These are phyloP conservation scores for Pyrocephalus nanus DNA, from an alignment of 2,797 vertebrate species.

Conservation along the genomic window DNA sequence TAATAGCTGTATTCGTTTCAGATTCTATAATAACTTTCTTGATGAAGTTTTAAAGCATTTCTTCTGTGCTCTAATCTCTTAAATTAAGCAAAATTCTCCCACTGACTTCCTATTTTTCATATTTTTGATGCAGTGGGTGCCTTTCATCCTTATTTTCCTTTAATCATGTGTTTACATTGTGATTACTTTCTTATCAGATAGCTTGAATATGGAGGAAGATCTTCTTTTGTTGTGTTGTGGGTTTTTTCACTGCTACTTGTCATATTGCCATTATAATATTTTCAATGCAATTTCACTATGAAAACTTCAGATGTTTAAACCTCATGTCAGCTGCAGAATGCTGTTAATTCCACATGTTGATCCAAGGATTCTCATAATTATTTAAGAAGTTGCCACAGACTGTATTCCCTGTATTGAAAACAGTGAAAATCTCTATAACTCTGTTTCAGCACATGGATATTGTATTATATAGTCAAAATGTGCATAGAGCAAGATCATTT, in stretches of 20 bases:
- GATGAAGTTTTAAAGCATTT: background rate
- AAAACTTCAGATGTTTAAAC: background rate
- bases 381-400: background rate
- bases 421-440: background rate
- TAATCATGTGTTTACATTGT: background rate
- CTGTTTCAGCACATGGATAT: background rate
- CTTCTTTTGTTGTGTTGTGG: background rate
- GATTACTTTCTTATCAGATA: background rate
- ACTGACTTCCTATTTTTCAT: background rate
- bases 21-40: background rate
- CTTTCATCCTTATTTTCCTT: background rate
- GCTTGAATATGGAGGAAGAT: background rate
- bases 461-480: background rate
- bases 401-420: background rate
- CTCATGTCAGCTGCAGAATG: background rate
- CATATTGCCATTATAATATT: background rate
- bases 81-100: background rate
- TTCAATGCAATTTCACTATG: background rate
- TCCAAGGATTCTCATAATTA: conserved; percentile 10
- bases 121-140: background rate
- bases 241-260: background rate
- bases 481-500: background rate
- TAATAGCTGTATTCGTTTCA: background rate
- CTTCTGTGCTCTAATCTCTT: background rate
- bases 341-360: conserved; percentile 1